Conservation (phyloP, 2,888 invertebrate species). For the Aradus depressus region DNA sequence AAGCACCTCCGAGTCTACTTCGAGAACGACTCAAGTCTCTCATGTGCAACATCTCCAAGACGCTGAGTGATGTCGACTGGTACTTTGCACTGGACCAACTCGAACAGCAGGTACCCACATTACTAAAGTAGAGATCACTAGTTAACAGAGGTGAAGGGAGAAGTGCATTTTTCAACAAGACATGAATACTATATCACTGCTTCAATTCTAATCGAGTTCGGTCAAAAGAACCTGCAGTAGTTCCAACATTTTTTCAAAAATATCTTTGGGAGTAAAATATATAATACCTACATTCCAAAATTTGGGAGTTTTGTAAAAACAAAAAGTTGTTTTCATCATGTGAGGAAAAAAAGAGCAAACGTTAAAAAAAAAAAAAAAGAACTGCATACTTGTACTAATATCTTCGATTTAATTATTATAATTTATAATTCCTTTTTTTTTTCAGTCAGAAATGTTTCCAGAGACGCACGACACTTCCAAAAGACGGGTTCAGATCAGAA, state of each 20-base stretch:
- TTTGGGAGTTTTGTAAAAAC: background rate
- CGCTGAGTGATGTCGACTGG: constrained; percentile 10
- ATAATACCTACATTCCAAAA: background rate
- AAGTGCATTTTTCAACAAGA: too few relatives aligned
- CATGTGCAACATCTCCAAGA: constrained; percentile 6
- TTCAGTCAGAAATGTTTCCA: background rate
- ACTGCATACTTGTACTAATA: background rate
- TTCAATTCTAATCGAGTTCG: too few relatives aligned
- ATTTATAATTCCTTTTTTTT: background rate
- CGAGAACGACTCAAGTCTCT: background rate
- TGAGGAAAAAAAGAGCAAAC: too few relatives aligned
- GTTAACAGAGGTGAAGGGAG: too few relatives aligned
- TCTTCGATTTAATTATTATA: background rate
- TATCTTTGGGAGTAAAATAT: too few relatives aligned
- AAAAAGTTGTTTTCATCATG: too few relatives aligned
- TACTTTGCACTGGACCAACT: constrained; percentile 7
- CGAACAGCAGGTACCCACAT: background rate
- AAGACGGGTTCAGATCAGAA: too few relatives aligned
- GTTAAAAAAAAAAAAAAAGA: background rate
- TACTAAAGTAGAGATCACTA: too few relatives aligned
- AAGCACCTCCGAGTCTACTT: background rate
- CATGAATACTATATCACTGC: too few relatives aligned
- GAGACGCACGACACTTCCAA: background rate
- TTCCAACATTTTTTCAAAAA: too few relatives aligned
- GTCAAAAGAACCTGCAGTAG: too few relatives aligned